A percentile compares a stretch with the other conserved stretches of the same genome.
These are phyloP conservation scores for Coecobrya sp. DNA, from an alignment of 2,888 invertebrate species.

Conservation along the genomic window DNA sequence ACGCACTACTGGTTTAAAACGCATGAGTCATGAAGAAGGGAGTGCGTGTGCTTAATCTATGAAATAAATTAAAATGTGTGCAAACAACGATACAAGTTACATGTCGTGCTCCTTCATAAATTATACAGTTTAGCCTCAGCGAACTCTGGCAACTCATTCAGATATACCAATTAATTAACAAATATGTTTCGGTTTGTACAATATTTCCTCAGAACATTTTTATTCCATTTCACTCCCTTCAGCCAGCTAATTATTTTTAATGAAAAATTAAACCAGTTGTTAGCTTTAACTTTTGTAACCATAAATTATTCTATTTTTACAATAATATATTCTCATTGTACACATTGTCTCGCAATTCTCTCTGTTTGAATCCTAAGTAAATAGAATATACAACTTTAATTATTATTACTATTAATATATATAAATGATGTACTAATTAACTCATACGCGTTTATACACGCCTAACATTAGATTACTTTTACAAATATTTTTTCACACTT, in stretches of 20 bases:
- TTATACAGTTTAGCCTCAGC: too few species aligned
- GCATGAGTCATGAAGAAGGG: too few species aligned
- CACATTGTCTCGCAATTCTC: slow-evolving; percentile 79
- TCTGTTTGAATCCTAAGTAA: background rate
- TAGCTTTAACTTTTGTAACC: background rate
- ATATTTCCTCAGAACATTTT: background rate
- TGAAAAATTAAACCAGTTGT: background rate
- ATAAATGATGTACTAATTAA: background rate
- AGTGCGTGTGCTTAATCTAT: too few species aligned
- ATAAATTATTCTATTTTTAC: background rate
- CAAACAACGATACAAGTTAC: too few species aligned
- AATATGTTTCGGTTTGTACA: background rate
- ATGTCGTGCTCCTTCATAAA: too few species aligned
- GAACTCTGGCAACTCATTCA: too few species aligned
- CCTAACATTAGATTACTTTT: background rate
- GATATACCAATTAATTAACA: too few species aligned
- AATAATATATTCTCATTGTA: slow-evolving; percentile 51
- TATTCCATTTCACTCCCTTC: too few species aligned
- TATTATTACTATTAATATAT: background rate
- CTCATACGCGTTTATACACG: too few species aligned
- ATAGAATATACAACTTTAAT: slow-evolving; percentile 21
- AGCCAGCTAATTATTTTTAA: background rate
- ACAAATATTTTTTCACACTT: slow-evolving; percentile 1
- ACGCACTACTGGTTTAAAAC: too few species aligned
- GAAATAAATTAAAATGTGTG: too few species aligned